Percentiles rank a stretch among this genome's conserved stretches.
Conservation (phyloP, 2,888 invertebrate species). For the Lycocerus yunnanus region DNA sequence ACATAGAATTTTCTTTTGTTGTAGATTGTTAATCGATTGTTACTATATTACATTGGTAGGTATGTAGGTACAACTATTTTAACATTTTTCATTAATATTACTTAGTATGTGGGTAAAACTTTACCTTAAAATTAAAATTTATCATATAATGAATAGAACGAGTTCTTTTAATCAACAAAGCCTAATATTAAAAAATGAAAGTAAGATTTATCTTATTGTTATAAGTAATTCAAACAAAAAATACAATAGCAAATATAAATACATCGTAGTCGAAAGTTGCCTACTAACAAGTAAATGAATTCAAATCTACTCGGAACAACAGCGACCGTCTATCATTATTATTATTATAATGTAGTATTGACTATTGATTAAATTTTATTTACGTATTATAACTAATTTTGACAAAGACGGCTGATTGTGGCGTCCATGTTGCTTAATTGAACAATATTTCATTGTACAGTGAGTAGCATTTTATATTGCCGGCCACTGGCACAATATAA, state of each 20-base stretch:
- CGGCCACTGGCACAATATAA: too few relatives aligned
- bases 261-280: neutral
- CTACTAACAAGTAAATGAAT: neutral
- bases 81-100: too few relatives aligned
- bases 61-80: neutral
- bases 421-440: too few relatives aligned
- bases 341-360: neutral
- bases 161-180: neutral
- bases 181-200: neutral
- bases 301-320: neutral
- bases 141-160: neutral
- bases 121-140: neutral
- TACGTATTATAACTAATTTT: too few relatives aligned
- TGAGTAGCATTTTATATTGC: too few relatives aligned
- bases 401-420: too few relatives aligned
- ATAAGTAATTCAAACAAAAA: neutral
- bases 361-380: too few relatives aligned
- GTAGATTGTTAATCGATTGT: neutral
- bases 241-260: neutral
- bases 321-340: neutral
- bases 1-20: neutral
- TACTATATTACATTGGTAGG: too few relatives aligned
- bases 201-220: conserved; percentile 1
- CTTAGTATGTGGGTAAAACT: too few relatives aligned
- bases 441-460: too few relatives aligned